phyloP scores from a whole-genome alignment of 2,888 invertebrate species.

The Drosophila niveifrons region DNA sequence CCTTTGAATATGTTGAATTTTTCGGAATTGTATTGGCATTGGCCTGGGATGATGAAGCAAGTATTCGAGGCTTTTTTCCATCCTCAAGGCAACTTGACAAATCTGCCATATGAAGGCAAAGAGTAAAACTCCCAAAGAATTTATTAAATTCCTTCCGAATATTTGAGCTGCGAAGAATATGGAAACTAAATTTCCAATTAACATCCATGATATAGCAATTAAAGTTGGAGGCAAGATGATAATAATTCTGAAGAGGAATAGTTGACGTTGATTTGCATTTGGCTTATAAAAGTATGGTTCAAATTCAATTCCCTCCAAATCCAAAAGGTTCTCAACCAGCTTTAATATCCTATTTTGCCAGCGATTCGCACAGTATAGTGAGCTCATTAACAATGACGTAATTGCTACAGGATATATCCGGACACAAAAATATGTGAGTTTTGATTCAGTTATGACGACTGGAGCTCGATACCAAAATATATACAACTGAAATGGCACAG shows the following conservation, averaged over 20 bases:
- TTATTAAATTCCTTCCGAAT: rapidly evolving
- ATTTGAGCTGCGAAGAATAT: not conserved
- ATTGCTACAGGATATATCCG: not conserved
- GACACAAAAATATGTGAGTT: not conserved
- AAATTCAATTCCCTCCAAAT: conserved; percentile 1
- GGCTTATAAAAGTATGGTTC: not conserved
- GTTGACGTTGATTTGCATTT: not conserved
- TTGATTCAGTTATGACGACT: not conserved
- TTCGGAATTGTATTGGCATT: not conserved
- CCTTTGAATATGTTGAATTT: not conserved
- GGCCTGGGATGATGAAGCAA: not conserved
- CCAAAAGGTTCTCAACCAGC: conserved; percentile 8
- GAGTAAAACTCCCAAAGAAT: not conserved
- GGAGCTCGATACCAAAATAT: not conserved
- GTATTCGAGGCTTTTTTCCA: conserved; percentile 5
- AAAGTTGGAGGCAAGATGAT: not conserved
- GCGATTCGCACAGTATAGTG: conserved; percentile 4
- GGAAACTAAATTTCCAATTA: not conserved
- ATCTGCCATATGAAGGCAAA: conserved; percentile 20
- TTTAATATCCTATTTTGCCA: conserved; percentile 29
- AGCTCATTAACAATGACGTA: not conserved
- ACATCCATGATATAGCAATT: not conserved
- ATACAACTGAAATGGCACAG: not conserved
- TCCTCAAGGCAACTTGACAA: not conserved
- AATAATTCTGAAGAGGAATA: not conserved